Evolutionary conservation across 1,140 invertebrate genomes (phyloP).

Genomic region (Drosophila sucinea): DNA sequence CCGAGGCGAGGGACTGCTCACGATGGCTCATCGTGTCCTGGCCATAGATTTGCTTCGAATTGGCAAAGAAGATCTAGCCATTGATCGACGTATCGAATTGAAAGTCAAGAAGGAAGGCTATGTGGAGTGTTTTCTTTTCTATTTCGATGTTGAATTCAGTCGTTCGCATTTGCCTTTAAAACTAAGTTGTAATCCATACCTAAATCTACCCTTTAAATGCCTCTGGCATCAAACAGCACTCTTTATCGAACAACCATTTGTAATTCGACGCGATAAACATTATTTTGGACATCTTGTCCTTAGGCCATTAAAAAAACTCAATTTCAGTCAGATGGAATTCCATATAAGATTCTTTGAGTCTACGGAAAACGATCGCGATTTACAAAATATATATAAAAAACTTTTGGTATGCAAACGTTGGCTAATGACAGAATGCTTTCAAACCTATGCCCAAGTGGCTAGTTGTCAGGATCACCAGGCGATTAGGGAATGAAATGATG

Average conservation of each 20-base stretch:
- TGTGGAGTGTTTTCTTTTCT: constrained; percentile 60
- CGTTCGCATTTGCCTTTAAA: constrained; percentile 36
- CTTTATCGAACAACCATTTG: constrained; percentile 60
- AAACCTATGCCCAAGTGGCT: constrained; percentile 41
- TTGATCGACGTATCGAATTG: constrained; percentile 31
- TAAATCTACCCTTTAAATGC: constrained; percentile 26
- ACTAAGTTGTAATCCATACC: constrained; percentile 55
- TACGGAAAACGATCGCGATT: neutral
- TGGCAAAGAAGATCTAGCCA: constrained; percentile 14
- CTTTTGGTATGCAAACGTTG: constrained; percentile 46
- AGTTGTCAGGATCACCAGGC: constrained; percentile 47
- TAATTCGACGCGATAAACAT: constrained; percentile 25
- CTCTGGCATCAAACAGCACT: constrained; percentile 65
- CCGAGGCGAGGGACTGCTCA: constrained; percentile 92
- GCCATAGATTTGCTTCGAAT: constrained; percentile 44
- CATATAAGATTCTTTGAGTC: constrained; percentile 32
- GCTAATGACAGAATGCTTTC: constrained; percentile 45
- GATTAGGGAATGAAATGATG: neutral
- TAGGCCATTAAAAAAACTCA: constrained; percentile 5
- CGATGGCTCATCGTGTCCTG: constrained; percentile 48
- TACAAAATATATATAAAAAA: neutral
- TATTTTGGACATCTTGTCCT: constrained; percentile 45
- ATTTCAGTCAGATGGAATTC: constrained; percentile 43
- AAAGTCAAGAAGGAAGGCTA: constrained; percentile 35
- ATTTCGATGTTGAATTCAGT: constrained; percentile 69